These are phyloP conservation scores for Cremastinae sp. DNA, from an alignment of 2,888 invertebrate genomes.

Conservation along the genomic window DNA sequence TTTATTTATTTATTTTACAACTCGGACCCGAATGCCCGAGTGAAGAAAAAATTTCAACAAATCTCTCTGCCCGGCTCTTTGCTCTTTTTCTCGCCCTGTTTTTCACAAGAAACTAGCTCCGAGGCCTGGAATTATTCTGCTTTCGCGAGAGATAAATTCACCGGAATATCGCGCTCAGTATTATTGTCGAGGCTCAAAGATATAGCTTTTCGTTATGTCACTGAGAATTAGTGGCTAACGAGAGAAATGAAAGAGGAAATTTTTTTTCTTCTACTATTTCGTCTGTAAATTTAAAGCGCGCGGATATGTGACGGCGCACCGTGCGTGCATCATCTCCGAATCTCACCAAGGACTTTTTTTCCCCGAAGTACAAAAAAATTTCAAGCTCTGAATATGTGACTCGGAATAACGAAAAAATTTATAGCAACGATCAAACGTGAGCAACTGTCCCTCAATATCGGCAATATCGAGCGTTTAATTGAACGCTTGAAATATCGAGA, in stretches of 20 bases:
- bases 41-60: constrained; percentile 28
- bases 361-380: no score
- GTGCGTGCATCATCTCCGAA: background rate
- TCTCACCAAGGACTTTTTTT: background rate
- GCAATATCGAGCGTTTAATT: no score
- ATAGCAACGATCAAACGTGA: no score
- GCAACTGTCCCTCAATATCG: no score
- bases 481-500: no score
- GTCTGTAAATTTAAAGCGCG: background rate
- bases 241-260: background rate
- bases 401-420: no score
- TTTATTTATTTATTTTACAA: constrained; percentile 45
- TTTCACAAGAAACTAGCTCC: constrained; percentile 4
- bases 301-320: background rate
- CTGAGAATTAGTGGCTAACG: constrained; percentile 6
- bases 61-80: background rate
- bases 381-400: no score
- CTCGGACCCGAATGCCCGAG: constrained; percentile 58
- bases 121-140: constrained; percentile 46
- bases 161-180: constrained; percentile 37
- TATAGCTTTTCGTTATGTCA: constrained; percentile 24
- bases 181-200: constrained; percentile 45
- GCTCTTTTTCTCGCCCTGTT: background rate
- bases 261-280: constrained; percentile 1
- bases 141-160: constrained; percentile 43